Percentiles rank a stretch among this genome's conserved stretches.
These are phyloP conservation scores for Malacosoma neustria DNA, from an alignment of 2,888 invertebrate genomes.

Conservation along the genomic window DNA sequence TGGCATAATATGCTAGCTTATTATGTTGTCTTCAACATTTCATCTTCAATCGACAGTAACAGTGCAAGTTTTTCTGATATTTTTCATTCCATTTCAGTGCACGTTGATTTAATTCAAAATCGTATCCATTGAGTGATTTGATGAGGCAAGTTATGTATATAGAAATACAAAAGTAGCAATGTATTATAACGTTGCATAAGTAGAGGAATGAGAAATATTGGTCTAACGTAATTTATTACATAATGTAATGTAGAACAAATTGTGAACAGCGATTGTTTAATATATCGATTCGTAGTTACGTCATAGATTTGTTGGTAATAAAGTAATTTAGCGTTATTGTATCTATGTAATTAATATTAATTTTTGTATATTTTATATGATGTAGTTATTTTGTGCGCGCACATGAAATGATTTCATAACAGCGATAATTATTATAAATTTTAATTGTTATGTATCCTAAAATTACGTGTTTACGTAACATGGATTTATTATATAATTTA, in stretches of 20 bases:
- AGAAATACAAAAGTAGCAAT: neutral
- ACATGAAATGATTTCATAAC: neutral
- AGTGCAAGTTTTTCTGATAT: constrained; percentile 20
- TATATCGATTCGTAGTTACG: no score
- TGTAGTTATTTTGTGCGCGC: neutral
- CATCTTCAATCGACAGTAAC: neutral
- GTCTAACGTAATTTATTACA: constrained; percentile 11
- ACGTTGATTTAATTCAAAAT: constrained; percentile 39
- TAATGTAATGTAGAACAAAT: constrained; percentile 8
- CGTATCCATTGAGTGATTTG: constrained; percentile 22
- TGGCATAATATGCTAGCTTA: no score
- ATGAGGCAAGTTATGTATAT: constrained; percentile 39
- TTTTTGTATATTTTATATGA: neutral
- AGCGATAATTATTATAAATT: no score
- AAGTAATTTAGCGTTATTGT: neutral
- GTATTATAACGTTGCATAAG: constrained; percentile 16
- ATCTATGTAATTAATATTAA: neutral
- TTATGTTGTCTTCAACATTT: neutral
- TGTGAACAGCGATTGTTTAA: neutral
- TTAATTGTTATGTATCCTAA: no score
- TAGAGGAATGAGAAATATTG: constrained; percentile 44
- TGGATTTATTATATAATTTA: no score
- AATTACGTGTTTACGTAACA: no score
- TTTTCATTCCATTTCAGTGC: constrained; percentile 64
- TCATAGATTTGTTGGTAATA: no score